Conservation (phyloP, 2,113 vertebrate genomes). For the Progne subis region DNA sequence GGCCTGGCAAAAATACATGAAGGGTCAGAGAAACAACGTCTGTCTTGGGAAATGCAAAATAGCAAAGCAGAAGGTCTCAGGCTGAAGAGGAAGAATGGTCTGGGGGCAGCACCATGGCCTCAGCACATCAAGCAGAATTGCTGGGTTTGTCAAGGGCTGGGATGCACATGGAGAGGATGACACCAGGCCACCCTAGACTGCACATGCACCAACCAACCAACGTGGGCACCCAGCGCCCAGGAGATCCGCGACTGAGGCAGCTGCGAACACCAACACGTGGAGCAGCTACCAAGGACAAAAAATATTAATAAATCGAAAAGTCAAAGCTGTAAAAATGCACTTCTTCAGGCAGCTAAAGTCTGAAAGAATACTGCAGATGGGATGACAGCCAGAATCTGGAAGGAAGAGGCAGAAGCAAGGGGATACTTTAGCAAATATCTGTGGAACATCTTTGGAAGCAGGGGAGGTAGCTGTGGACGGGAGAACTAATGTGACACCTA, state of each 20-base stretch:
- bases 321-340: background rate
- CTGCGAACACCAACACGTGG: background rate
- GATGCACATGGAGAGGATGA: background rate
- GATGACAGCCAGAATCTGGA: background rate
- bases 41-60: background rate
- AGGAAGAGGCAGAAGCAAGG: background rate
- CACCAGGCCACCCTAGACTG: background rate
- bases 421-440: conserved; percentile 14
- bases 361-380: background rate
- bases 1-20: conserved; percentile 24
- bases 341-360: background rate
- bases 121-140: background rate
- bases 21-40: background rate
- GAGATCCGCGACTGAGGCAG: fast-evolving
- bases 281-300: background rate
- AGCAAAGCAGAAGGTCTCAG: background rate
- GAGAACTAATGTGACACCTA: conserved; percentile 59
- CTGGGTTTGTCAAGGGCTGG: background rate
- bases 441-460: background rate
- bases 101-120: background rate
- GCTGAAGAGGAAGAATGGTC: background rate
- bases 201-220: background rate
- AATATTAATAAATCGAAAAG: background rate
- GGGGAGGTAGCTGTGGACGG: background rate
- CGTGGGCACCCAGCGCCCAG: background rate